Evolutionary conservation across 1,140 invertebrate genomes (phyloP), one percentile per base, ranked within the genome.

Genomic region (Aphis gossypii): DNA sequence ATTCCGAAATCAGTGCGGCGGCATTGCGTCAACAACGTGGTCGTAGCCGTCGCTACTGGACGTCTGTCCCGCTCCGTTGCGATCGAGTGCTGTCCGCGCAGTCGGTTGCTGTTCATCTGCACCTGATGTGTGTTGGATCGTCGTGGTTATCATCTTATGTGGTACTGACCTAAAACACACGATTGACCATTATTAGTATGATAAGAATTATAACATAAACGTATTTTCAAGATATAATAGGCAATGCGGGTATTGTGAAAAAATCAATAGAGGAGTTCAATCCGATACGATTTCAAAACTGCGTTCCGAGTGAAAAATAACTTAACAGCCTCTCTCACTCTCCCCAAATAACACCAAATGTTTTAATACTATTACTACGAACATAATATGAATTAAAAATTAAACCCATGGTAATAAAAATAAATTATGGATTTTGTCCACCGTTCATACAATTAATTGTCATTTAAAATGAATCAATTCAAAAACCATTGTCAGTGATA

Each of bases 81-180:
- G 87, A 56, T 92, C 91, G 48, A 86, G 25, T 44, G 46, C 23
- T 93, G 82, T 56, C 82, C 48, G 35, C 48, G 82, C 23, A 86
- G 82, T n/a, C 68, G 44, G 92, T 84, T 84, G 76, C 54, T 41
- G 92, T 93, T 93, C 92, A 93, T 93, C 48, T 18, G 38, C 89
- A 86, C 82, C 92, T n/a, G 9, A 38, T 44, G 21, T 84, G 25
- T 25, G 92, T 41, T 51, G 76, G 76, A 11, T 38, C 56, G 38
- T 48, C n/a, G 82, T 11, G 76, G 76, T 54, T 86, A 51, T 93
- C 92, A 93, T 93, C 21, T 86, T 93, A 84, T n/a, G 35, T 9
- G 91, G 20, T 84, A 84, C 35, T 82, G 41, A 93, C 48, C 92
- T 93, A 48, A 51, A 56, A 92, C 44, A 92, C 2, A 9, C 1